Evolutionary conservation across 2,113 vertebrate species (phyloP).

Genomic region (Lamprotornis superbus): DNA sequence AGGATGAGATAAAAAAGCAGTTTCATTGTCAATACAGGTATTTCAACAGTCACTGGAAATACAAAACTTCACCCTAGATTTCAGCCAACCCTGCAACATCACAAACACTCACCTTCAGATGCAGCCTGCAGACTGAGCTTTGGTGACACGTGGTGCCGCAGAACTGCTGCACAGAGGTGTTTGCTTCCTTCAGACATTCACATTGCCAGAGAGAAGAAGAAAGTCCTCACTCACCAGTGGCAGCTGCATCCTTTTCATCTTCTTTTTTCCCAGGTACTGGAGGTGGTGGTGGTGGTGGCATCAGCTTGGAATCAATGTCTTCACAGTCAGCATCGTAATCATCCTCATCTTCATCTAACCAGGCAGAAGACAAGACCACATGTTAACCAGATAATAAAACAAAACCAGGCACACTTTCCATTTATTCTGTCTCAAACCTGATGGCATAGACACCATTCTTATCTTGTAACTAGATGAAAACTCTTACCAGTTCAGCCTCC

Average conservation of each 20-base stretch:
- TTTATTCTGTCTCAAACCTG: neutral
- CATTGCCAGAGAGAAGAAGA: conserved; percentile 22
- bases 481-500: neutral
- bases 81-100: neutral
- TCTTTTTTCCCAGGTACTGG: conserved; percentile 85
- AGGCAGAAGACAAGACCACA: neutral
- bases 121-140: neutral
- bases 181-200: neutral
- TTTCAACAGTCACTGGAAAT: neutral
- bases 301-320: conserved; percentile 95
- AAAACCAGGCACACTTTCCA: neutral
- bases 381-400: neutral
- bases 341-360: conserved; percentile 88
- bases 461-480: neutral
- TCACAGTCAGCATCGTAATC: conserved; percentile 97
- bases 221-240: conserved; percentile 74
- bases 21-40: neutral
- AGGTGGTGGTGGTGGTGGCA: conserved; percentile 94
- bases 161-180: neutral
- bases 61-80: neutral
- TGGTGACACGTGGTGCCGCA: fast-evolving
- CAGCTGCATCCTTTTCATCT: conserved; percentile 76
- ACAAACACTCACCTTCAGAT: neutral
- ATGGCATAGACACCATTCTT: neutral
- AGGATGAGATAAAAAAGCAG: conserved; percentile 53